phyloP scores from a whole-genome alignment of 2,113 vertebrate species.

The Kryptolebias marmoratus region DNA sequence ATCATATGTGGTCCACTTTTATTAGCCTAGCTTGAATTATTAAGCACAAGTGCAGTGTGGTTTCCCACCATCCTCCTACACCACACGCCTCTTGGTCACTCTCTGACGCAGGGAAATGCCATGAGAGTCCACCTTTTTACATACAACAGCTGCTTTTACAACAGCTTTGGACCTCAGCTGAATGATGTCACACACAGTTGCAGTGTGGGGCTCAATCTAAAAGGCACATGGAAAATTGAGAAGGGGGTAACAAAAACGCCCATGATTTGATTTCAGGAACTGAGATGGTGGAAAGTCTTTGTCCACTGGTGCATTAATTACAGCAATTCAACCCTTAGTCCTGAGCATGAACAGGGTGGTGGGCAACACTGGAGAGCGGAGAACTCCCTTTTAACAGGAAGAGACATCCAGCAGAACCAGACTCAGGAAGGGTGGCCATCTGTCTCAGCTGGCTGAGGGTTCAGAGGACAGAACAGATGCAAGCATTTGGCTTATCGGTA shows the following conservation, averaged over 20 bases:
- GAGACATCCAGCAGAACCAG: not conserved
- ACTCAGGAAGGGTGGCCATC: not conserved
- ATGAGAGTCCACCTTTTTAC: slow-evolving; percentile 70
- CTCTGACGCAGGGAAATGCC: slow-evolving; percentile 62
- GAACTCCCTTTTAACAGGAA: not conserved
- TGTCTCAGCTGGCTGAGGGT: not conserved
- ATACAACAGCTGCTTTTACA: slow-evolving; percentile 61
- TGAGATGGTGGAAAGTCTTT: slow-evolving; percentile 8
- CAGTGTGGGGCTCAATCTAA: slow-evolving; percentile 40
- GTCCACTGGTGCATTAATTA: slow-evolving; percentile 16
- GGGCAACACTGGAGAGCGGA: not conserved
- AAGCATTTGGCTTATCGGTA: slow-evolving; percentile 41
- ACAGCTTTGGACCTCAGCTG: slow-evolving; percentile 33
- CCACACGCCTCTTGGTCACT: slow-evolving; percentile 48
- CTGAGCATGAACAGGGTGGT: not conserved
- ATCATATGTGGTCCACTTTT: slow-evolving; percentile 39
- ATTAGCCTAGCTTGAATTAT: slow-evolving; percentile 36
- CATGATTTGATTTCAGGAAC: slow-evolving; percentile 30
- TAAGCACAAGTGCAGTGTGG: slow-evolving; percentile 54
- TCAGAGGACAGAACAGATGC: not conserved
- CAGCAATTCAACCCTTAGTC: not conserved
- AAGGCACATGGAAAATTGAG: slow-evolving; percentile 39
- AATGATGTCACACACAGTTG: slow-evolving; percentile 65
- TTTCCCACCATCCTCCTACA: slow-evolving; percentile 46
- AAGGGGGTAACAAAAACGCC: slow-evolving; percentile 29